Percentiles rank a stretch among this genome's conserved stretches.
Evolutionary conservation across 2,888 invertebrate species (phyloP).

Genomic region (Xestia sexstrigata): DNA sequence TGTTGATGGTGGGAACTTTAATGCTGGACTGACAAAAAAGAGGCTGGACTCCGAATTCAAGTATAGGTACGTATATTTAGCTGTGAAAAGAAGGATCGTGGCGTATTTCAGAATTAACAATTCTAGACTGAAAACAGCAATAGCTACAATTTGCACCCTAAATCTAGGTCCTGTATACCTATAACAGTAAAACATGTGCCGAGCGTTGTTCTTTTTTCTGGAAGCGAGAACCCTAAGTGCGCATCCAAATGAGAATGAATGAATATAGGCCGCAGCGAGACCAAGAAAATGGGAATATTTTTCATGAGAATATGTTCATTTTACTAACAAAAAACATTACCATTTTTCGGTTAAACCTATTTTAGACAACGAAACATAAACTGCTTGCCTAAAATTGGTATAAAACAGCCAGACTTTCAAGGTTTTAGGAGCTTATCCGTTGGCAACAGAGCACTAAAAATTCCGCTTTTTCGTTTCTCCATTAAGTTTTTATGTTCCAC

Average conservation of each 20-base stretch:
- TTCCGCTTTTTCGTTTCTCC: slow-evolving; percentile 55
- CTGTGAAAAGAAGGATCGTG: not conserved
- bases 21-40: not conserved
- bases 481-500: slow-evolving; percentile 61
- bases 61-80: not conserved
- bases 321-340: slow-evolving; percentile 39
- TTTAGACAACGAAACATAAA: slow-evolving; percentile 37
- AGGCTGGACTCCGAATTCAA: not conserved
- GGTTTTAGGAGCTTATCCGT: slow-evolving; percentile 49
- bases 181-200: slow-evolving; percentile 46
- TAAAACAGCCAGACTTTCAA: slow-evolving; percentile 53
- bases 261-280: slow-evolving; percentile 54
- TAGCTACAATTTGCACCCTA: slow-evolving; percentile 16
- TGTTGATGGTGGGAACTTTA: not conserved
- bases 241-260: slow-evolving; percentile 58
- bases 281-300: slow-evolving; percentile 57
- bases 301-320: slow-evolving; percentile 48
- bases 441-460: slow-evolving; percentile 52
- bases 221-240: slow-evolving; percentile 45
- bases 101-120: slow-evolving; percentile 20
- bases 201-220: slow-evolving; percentile 42
- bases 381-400: slow-evolving; percentile 34
- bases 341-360: slow-evolving; percentile 41
- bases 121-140: not conserved
- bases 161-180: slow-evolving; percentile 20